Evolutionary conservation across 2,888 invertebrate species (phyloP).

Genomic region (Choristoneura rosaceana): DNA sequence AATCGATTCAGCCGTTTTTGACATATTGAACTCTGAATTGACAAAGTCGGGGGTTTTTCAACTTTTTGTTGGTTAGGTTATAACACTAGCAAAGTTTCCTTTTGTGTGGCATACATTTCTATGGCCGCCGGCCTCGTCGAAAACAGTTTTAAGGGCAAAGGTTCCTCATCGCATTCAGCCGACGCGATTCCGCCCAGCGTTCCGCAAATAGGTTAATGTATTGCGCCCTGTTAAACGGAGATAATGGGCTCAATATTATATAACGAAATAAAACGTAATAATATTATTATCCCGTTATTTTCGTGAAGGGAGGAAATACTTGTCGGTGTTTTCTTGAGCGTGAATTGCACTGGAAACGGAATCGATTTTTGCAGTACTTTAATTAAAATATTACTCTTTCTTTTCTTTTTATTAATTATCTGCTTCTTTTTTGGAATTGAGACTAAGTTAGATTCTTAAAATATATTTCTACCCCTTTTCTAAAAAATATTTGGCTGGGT

Average conservation of each 20-base stretch:
- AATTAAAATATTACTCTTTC: too few species aligned
- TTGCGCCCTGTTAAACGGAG: conserved; percentile 20
- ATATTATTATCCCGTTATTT: conserved; percentile 6
- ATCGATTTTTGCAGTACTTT: not conserved
- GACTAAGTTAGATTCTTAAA: too few species aligned
- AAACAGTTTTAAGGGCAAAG: conserved; percentile 10
- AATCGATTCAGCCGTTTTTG: too few species aligned
- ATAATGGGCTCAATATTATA: conserved; percentile 25
- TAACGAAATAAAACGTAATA: conserved; percentile 4
- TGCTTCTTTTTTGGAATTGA: too few species aligned
- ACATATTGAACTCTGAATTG: too few species aligned
- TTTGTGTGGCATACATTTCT: too few species aligned
- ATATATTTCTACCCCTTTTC: too few species aligned
- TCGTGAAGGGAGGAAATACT: not conserved
- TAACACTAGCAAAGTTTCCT: too few species aligned
- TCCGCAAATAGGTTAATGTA: conserved; percentile 31
- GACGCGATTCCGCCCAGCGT: conserved; percentile 17
- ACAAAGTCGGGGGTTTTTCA: too few species aligned
- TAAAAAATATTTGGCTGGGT: too few species aligned
- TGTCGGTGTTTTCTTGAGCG: not conserved
- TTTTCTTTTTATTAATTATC: too few species aligned
- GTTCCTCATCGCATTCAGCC: conserved; percentile 24
- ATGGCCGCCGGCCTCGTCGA: not conserved
- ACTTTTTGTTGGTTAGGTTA: too few species aligned
- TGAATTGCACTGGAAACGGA: not conserved